Conservation (phyloP, 92 coral and sea anemone genomes). For the Porites lobata region DNA sequence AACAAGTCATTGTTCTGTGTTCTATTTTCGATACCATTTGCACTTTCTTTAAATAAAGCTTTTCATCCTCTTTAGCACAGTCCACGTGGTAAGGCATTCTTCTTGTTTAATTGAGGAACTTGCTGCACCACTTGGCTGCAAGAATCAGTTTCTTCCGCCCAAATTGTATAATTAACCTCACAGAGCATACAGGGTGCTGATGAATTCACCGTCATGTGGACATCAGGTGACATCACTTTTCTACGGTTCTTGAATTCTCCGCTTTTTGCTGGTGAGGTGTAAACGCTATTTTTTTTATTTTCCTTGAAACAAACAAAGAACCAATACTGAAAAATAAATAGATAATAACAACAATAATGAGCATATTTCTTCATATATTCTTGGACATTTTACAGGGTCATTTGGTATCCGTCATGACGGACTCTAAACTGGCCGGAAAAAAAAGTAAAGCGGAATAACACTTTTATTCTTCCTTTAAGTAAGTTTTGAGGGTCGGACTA, state of each 20-base stretch:
- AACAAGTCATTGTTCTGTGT: slow-evolving; percentile 8
- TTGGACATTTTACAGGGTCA: not conserved
- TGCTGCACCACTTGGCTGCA: not conserved
- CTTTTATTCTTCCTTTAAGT: no score
- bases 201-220: not conserved
- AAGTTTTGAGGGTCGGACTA: no score
- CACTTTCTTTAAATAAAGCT: not conserved
- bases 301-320: no score
- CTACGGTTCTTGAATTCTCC: not conserved
- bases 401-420: not conserved
- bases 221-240: no score
- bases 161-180: not conserved
- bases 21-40: slow-evolving; percentile 26
- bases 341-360: not conserved
- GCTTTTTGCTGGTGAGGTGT: not conserved
- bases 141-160: not conserved
- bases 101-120: no score
- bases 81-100: not conserved
- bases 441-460: no score
- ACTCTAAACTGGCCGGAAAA: not conserved
- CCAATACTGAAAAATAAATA: not conserved
- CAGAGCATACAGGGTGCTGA: not conserved
- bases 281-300: no score
- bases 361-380: not conserved
- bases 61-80: not conserved